Percentiles rank a stretch among this genome's conserved stretches.
phyloP scores from a whole-genome alignment of 2,113 vertebrate genomes.

The Brienomyrus longianalis region DNA sequence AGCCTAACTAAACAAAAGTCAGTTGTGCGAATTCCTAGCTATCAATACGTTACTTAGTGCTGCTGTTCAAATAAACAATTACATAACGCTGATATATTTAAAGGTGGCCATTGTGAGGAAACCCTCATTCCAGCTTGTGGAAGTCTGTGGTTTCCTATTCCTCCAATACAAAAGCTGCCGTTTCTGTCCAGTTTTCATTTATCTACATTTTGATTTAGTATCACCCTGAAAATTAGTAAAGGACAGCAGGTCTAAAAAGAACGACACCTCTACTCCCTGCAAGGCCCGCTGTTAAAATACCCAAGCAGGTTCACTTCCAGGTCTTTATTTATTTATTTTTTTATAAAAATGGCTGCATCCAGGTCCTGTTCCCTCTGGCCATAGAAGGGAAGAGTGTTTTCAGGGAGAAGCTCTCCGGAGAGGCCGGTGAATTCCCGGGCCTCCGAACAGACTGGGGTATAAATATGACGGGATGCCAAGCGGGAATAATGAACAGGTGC shows the following conservation, averaged over 20 bases:
- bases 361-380: neutral
- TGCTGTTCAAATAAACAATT: neutral
- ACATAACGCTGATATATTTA: neutral
- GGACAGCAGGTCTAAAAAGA: neutral
- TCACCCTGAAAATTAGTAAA: neutral
- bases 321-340: neutral
- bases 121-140: neutral
- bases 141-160: neutral
- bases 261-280: neutral
- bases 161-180: neutral
- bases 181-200: neutral
- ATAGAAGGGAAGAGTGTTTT: conserved; percentile 9
- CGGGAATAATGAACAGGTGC: conserved; percentile 16
- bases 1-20: neutral
- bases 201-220: neutral
- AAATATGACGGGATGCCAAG: neutral
- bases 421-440: neutral
- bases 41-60: neutral
- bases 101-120: neutral
- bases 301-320: neutral
- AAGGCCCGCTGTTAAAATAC: neutral
- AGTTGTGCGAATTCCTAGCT: neutral
- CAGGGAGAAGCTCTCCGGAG: neutral
- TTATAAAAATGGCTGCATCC: neutral
- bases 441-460: neutral